A percentile compares a stretch with the other conserved stretches of the same genome.
Conservation (phyloP, 2,797 vertebrate species). For the Urosaurus nigricauda region DNA sequence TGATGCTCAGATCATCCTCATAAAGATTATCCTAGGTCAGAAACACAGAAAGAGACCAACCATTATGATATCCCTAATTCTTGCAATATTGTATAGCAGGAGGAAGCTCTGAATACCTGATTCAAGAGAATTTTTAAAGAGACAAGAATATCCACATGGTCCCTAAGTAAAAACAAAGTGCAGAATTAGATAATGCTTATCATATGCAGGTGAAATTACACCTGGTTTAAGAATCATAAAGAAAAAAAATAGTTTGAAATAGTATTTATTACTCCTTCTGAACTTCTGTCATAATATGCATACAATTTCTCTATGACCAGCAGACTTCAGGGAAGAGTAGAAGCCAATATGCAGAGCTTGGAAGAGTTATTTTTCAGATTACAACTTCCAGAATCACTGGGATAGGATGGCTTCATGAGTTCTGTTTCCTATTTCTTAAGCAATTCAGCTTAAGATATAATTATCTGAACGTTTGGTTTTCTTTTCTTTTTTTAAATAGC, state of each 20-base stretch:
- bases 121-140: not conserved
- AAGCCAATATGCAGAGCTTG: not conserved
- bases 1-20: not conserved
- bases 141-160: no score
- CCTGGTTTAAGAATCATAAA: not conserved
- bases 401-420: not conserved
- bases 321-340: not conserved
- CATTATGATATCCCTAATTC: not conserved
- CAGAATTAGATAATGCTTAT: no score
- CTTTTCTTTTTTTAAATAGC: no score
- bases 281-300: not conserved
- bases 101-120: not conserved
- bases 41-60: not conserved
- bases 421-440: not conserved
- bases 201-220: not conserved
- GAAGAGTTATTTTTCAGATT: no score
- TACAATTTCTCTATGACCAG: not conserved
- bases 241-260: not conserved
- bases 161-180: no score
- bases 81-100: not conserved
- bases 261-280: not conserved
- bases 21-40: not conserved
- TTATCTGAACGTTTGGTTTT: not conserved
- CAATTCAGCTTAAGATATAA: not conserved
- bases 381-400: no score